Conservation (phyloP, 2,113 vertebrate species). For the Geococcyx californianus region DNA sequence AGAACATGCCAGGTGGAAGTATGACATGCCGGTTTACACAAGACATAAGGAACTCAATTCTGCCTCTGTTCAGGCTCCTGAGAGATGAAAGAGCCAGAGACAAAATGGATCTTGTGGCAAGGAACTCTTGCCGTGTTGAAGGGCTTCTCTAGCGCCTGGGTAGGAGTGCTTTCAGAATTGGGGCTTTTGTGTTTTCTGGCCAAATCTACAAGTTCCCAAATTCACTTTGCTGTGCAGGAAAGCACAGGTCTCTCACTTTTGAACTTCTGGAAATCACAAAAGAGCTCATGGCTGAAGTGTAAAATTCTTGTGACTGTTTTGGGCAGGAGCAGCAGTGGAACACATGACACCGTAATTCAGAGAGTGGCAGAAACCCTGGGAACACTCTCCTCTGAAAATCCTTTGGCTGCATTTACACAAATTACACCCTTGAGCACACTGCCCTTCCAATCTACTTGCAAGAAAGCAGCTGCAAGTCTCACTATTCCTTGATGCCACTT, state of each 20-base stretch:
- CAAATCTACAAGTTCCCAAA: not conserved
- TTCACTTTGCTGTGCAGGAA: not conserved
- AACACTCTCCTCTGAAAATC: not conserved
- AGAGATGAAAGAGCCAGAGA: not conserved
- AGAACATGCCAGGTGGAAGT: not conserved
- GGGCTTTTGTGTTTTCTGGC: not conserved
- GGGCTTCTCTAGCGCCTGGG: not conserved
- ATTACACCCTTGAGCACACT: not conserved
- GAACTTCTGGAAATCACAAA: not conserved
- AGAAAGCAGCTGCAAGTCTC: not conserved
- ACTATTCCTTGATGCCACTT: not conserved
- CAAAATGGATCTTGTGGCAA: not conserved
- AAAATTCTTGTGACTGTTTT: not conserved
- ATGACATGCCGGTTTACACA: not conserved
- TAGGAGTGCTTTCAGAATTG: not conserved
- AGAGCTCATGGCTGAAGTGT: not conserved
- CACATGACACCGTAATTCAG: fast-evolving
- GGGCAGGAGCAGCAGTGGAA: not conserved
- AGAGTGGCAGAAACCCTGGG: not conserved
- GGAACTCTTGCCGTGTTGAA: not conserved
- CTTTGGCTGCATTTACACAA: not conserved
- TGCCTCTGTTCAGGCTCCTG: not conserved
- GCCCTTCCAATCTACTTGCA: not conserved
- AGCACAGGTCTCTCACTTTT: not conserved
- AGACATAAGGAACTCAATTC: not conserved